A percentile compares a stretch with the other conserved stretches of the same genome.
Evolutionary conservation across 2,113 vertebrate species (phyloP).

Genomic region (Sinocyclocheilus anophthalmus): DNA sequence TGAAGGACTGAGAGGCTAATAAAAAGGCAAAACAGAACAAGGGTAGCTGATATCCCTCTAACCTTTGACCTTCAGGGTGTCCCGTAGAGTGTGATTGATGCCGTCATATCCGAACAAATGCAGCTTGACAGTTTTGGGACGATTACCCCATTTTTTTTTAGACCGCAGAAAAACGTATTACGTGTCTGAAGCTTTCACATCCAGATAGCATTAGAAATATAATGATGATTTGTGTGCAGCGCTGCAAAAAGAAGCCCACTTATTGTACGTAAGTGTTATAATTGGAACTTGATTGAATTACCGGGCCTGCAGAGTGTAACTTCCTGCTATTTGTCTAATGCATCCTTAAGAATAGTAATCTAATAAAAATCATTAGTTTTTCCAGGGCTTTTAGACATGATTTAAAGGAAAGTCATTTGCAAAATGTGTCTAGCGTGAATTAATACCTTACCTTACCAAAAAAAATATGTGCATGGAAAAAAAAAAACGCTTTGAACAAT

Average conservation of each 20-base stretch:
- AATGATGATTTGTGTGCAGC: constrained; percentile 84
- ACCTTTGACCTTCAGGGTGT: constrained; percentile 55
- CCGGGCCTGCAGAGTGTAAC: constrained; percentile 80
- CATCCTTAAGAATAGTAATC: constrained; percentile 91
- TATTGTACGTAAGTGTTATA: constrained; percentile 89
- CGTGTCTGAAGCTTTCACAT: constrained; percentile 76
- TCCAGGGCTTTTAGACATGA: constrained; percentile 79
- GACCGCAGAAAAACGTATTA: constrained; percentile 76
- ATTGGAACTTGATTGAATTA: constrained; percentile 89
- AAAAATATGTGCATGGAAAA: constrained; percentile 62
- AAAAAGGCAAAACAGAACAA: constrained; percentile 45
- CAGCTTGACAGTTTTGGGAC: constrained; percentile 54
- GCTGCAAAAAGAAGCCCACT: constrained; percentile 77
- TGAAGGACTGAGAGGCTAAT: constrained; percentile 30
- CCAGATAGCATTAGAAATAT: constrained; percentile 80
- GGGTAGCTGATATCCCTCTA: constrained; percentile 52
- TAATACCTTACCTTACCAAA: constrained; percentile 73
- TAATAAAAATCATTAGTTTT: constrained; percentile 85
- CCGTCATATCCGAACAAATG: constrained; percentile 54
- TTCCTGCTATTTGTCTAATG: constrained; percentile 91
- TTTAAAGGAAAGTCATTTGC: constrained; percentile 71
- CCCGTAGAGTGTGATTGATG: constrained; percentile 60
- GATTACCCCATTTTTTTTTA: constrained; percentile 53
- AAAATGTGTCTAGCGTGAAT: constrained; percentile 76
- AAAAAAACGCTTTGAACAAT: constrained; percentile 70